These are phyloP conservation scores for Shargacucullia verbasci DNA, from an alignment of 2,888 invertebrate species.

Conservation along the genomic window DNA sequence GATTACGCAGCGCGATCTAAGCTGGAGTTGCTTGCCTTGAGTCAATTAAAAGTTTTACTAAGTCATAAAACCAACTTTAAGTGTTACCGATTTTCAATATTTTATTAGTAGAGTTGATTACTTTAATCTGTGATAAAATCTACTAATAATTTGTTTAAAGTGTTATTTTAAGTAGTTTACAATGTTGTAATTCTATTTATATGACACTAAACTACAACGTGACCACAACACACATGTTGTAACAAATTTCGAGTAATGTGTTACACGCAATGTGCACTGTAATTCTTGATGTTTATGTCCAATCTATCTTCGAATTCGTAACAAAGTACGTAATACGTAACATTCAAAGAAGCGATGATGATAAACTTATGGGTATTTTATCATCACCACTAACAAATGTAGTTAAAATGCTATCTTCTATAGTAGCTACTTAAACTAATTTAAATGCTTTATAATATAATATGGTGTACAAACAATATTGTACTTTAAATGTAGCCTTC, in stretches of 20 bases:
- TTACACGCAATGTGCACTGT: conserved; percentile 2
- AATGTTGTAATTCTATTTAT: conserved; percentile 20
- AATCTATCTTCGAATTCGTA: conserved; percentile 4
- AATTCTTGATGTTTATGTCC: conserved; percentile 17
- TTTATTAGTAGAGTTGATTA: conserved; percentile 7
- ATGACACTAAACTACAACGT: background rate
- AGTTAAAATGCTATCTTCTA: too few species aligned
- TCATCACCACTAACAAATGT: too few species aligned
- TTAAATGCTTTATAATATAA: too few species aligned
- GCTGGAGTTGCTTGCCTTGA: conserved; percentile 22
- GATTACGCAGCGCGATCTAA: conserved; percentile 27
- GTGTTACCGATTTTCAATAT: conserved; percentile 9
- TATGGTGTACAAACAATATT: background rate
- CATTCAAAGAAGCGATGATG: too few species aligned
- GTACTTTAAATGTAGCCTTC: background rate
- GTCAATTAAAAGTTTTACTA: conserved; percentile 23
- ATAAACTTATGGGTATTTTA: too few species aligned
- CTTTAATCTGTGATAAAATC: conserved; percentile 9
- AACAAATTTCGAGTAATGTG: conserved; percentile 16
- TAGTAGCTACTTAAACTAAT: too few species aligned
- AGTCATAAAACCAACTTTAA: conserved; percentile 1
- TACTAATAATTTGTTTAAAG: conserved; percentile 7
- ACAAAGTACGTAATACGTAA: conserved; percentile 21
- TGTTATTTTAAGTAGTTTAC: conserved; percentile 4
- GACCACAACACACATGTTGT: conserved; percentile 6